Base-by-base conservation (phyloP, 2,797 vertebrate species). In the Galago senegalensis region DNA sequence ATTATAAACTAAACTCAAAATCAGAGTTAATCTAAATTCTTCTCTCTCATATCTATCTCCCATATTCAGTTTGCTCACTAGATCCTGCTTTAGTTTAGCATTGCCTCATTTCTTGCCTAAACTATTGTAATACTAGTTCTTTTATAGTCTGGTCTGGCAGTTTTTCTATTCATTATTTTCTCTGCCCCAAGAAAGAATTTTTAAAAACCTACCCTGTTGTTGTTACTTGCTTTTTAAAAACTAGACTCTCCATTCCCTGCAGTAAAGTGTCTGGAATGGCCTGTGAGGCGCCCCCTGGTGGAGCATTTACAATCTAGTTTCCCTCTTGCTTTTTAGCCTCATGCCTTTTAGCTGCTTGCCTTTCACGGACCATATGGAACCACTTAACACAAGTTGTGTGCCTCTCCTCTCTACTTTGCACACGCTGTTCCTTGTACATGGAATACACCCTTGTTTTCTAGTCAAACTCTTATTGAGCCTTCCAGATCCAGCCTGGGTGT, bases 221-320 rank as follows among this genome's bases (percentile, higher is more conserved):
- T 83, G n/a, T 70, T 25, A 76, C 23, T 67, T 34, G 37, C 37
- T n/a, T 91, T 17, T 87, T 87, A 65, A 46, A 65, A 94, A 91
- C 34, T 29, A 72, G 34, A 37, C 23, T 84, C 11, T 13, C 18
- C 17, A 34, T 79, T 88, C n/a, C 25, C 56, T 25, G 49, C 16
- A 10, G 43, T 77, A 31, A 11, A 16, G 49, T 82, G 10, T 37
- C n/a, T 63, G 25, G 49, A 34, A 20, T 31, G 16, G 53, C 29
- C 1, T 1, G 14, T 20, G 9, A 18, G 60, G 21, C 43, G 63
- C 9, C 61, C 27, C 8, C 0, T 12, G 40, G 70, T 17, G 31
- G 4, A 31, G 21, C 27, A 61, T 40, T 92, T 40, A 9, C 23
- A 21, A 0, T 18, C n/a, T 10, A 20, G 31, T 67, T 81, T 40